A percentile compares a stretch with the other conserved stretches of the same genome.
These are phyloP conservation scores for Chaetorhynchus papuensis DNA, from an alignment of 2,113 vertebrate genomes.

Conservation along the genomic window DNA sequence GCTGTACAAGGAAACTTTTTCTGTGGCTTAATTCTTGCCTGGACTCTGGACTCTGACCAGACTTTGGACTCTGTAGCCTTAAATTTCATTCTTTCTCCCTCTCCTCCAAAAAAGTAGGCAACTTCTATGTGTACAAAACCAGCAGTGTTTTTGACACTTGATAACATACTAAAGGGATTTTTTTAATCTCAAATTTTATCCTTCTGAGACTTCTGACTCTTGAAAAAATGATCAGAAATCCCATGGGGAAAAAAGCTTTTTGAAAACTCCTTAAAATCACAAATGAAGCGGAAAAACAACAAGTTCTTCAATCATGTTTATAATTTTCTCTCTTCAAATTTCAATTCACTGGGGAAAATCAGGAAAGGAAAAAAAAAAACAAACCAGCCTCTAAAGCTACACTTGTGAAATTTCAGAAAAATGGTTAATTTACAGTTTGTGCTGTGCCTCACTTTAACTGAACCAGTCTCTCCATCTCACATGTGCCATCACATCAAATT, in stretches of 20 bases:
- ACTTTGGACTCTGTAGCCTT: not conserved
- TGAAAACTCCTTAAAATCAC: not conserved
- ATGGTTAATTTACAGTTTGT: rapidly evolving
- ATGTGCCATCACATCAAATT: not conserved
- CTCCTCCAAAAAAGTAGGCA: not conserved
- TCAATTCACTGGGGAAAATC: not conserved
- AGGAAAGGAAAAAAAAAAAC: rapidly evolving
- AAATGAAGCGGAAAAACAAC: not conserved
- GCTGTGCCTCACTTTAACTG: not conserved
- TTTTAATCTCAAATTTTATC: not conserved
- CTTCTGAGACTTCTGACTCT: not conserved
- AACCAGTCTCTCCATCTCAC: not conserved
- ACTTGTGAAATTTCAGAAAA: not conserved
- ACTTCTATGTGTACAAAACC: not conserved
- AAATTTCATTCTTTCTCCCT: not conserved
- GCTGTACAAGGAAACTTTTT: not conserved
- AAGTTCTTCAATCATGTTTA: not conserved
- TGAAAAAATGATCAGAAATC: not conserved
- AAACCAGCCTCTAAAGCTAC: not conserved
- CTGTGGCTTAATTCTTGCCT: not conserved
- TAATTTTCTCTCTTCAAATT: not conserved
- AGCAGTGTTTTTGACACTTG: not conserved
- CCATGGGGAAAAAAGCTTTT: not conserved
- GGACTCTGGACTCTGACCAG: no score
- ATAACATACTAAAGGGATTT: not conserved